A percentile compares a stretch with the other conserved stretches of the same genome.
These are phyloP conservation scores for Oscheius sp. DNA, from an alignment of 1,140 invertebrate genomes.

Conservation along the genomic window DNA sequence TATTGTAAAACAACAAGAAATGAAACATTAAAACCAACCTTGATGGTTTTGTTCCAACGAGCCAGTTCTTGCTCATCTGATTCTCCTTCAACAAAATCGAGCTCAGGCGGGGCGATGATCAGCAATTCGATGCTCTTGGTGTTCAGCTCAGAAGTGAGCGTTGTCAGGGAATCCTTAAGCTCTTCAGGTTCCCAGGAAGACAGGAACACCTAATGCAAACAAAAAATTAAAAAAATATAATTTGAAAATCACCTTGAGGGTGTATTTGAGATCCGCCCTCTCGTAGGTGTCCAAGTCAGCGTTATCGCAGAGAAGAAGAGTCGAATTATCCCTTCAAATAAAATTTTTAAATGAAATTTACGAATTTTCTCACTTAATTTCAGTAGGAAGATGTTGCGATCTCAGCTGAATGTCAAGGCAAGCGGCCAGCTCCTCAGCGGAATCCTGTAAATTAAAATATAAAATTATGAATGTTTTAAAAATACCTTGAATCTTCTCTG, in stretches of 20 bases:
- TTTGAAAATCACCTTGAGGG: conserved; percentile 47
- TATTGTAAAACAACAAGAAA: no score
- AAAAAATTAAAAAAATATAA: conserved; percentile 43
- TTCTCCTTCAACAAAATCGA: conserved; percentile 41
- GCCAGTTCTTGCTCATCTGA: conserved; percentile 29
- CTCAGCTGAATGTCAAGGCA: conserved; percentile 54
- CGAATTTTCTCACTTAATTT: conserved; percentile 21
- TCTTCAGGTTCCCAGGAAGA: conserved; percentile 4
- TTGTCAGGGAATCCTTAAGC: not conserved
- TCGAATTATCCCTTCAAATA: conserved; percentile 49
- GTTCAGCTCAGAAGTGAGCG: conserved; percentile 42
- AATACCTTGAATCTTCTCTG: conserved; percentile 51
- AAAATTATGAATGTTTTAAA: not conserved
- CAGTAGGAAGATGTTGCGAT: conserved; percentile 27
- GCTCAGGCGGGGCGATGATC: conserved; percentile 52
- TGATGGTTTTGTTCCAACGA: conserved; percentile 31
- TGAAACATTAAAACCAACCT: conserved; percentile 27
- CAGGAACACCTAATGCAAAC: conserved; percentile 5
- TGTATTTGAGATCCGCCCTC: conserved; percentile 59
- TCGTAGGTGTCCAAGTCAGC: conserved; percentile 51
- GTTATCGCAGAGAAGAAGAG: conserved; percentile 50
- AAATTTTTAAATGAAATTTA: not conserved
- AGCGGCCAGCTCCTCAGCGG: conserved; percentile 53
- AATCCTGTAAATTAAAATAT: conserved; percentile 16
- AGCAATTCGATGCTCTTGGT: conserved; percentile 55